phyloP scores from a whole-genome alignment of 2,797 vertebrate genomes.

The Phoxinus dragarum region DNA sequence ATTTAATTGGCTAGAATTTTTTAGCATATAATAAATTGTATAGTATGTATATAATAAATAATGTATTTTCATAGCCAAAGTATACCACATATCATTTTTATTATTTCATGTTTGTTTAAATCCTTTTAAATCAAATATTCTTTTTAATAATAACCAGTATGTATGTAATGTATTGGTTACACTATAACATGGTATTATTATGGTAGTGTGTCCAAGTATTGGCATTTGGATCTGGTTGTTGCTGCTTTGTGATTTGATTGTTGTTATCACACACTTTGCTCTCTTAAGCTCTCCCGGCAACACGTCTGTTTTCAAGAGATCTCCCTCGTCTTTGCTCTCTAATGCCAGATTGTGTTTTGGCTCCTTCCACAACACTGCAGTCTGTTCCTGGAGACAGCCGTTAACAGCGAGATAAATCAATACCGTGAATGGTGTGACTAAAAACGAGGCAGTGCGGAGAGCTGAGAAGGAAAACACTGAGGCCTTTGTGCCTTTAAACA shows the following conservation, averaged over 20 bases:
- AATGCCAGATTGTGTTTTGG: conserved; percentile 59
- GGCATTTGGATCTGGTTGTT: conserved; percentile 8
- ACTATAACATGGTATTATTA: neutral
- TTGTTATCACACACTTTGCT: conserved; percentile 27
- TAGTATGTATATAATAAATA: neutral
- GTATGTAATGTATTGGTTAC: neutral
- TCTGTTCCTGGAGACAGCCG: conserved; percentile 56
- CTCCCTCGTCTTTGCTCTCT: conserved; percentile 42
- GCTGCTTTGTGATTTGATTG: conserved; percentile 32
- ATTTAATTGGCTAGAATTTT: neutral
- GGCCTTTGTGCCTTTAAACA: conserved; percentile 48
- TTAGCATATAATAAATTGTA: neutral
- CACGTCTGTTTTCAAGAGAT: conserved; percentile 37
- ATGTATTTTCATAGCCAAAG: neutral
- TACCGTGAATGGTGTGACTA: conserved; percentile 57
- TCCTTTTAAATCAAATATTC: neutral
- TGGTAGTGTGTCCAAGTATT: neutral
- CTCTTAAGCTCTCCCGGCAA: conserved; percentile 39
- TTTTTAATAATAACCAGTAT: too few relatives aligned
- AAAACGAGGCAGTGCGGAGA: conserved; percentile 53
- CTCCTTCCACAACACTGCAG: conserved; percentile 65
- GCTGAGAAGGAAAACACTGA: conserved; percentile 47
- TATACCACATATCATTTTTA: neutral
- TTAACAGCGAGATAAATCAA: conserved; percentile 67
- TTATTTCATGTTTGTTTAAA: neutral